Evolutionary conservation across 2,113 vertebrate species (phyloP).

Genomic region (Octodon degus): DNA sequence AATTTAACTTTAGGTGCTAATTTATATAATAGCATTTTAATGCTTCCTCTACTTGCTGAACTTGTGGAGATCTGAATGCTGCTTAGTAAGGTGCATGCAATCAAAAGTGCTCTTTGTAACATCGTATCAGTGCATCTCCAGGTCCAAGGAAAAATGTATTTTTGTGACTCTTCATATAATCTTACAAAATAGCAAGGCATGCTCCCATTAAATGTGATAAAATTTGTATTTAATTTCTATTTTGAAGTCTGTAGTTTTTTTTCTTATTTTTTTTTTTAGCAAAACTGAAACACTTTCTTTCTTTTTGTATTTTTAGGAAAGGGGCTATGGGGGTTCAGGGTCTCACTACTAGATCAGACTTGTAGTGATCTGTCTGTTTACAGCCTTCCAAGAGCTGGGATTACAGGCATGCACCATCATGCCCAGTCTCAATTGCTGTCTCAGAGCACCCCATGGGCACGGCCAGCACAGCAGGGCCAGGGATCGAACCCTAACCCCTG

Average conservation of each 20-base stretch:
- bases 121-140: not conserved
- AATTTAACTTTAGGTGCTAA: constrained; percentile 48
- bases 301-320: no score
- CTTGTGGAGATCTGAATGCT: not conserved
- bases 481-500: no score
- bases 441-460: no score
- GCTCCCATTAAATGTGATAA: not conserved
- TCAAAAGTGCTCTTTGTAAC: not conserved
- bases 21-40: not conserved
- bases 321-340: no score
- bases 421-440: no score
- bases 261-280: not conserved
- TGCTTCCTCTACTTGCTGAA: not conserved
- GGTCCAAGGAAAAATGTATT: constrained; percentile 29
- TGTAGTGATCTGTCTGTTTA: no score
- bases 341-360: no score
- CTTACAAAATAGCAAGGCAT: not conserved
- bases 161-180: not conserved
- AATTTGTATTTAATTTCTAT: not conserved
- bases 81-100: not conserved
- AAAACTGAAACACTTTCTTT: not conserved
- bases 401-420: no score
- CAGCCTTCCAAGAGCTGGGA: no score
- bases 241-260: not conserved
- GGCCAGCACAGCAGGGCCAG: no score